Percentiles rank a stretch among this genome's conserved stretches.
Conservation (phyloP, 2,797 vertebrate species). For the Capromys pilorides region DNA sequence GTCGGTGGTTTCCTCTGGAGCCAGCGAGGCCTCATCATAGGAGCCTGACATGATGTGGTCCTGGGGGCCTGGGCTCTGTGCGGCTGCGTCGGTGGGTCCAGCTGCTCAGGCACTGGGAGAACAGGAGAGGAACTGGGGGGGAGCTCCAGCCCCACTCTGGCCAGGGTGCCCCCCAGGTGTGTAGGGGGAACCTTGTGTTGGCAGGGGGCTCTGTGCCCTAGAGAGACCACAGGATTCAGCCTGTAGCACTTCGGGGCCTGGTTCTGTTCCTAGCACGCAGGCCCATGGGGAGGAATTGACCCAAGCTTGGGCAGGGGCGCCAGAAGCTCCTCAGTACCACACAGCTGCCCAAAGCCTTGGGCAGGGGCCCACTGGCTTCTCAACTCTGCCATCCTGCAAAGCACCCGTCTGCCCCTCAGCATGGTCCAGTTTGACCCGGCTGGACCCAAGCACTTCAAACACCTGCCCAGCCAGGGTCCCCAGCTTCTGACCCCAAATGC, state of each 20-base stretch:
- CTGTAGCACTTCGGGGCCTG: accelerated
- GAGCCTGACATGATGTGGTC: constrained; percentile 93
- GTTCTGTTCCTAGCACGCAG: not conserved
- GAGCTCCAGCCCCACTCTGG: not conserved
- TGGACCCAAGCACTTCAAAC: not conserved
- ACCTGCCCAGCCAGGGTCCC: not conserved
- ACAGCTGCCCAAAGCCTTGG: not conserved
- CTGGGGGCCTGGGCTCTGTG: constrained; percentile 49
- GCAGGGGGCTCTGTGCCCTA: not conserved
- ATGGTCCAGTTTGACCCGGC: not conserved
- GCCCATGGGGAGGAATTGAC: not conserved
- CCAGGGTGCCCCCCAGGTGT: not conserved
- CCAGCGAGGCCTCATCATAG: constrained; percentile 93
- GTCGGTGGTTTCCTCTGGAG: constrained; percentile 94
- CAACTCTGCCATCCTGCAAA: not conserved
- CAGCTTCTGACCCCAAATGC: not conserved
- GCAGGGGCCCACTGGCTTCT: not conserved
- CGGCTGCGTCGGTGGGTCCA: constrained; percentile 42
- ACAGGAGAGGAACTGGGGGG: not conserved
- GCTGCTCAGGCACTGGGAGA: constrained; percentile 90
- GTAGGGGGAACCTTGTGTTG: not conserved
- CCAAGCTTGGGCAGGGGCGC: not conserved
- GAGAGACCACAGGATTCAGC: not conserved
- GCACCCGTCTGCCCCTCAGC: not conserved
- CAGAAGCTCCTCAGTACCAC: not conserved